phyloP scores from a whole-genome alignment of 2,797 vertebrate species.

The Hoplostethus atlanticus region DNA sequence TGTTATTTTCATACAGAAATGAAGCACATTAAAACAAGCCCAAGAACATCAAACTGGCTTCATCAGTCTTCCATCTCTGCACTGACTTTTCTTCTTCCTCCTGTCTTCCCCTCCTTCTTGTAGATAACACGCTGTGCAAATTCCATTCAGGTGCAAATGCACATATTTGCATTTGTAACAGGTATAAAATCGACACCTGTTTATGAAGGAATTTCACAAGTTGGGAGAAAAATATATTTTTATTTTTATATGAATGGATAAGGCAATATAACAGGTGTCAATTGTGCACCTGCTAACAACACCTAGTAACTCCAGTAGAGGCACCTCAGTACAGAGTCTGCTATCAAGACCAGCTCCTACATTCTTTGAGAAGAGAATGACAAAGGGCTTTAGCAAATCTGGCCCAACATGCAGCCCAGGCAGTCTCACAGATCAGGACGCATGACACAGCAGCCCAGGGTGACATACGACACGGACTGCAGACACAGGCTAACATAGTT shows the following conservation, averaged over 20 bases:
- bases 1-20: conserved; percentile 45
- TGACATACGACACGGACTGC: conserved; percentile 52
- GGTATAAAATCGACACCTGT: conserved; percentile 59
- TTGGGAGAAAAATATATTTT: conserved; percentile 40
- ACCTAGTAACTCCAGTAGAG: conserved; percentile 51
- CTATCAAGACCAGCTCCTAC: conserved; percentile 48
- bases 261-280: conserved; percentile 54
- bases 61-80: conserved; percentile 46
- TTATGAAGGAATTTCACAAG: conserved; percentile 58
- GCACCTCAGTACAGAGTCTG: conserved; percentile 54
- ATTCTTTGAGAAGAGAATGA: conserved; percentile 53
- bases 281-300: conserved; percentile 55
- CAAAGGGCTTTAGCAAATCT: conserved; percentile 60
- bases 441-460: conserved; percentile 64
- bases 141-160: conserved; percentile 65
- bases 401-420: conserved; percentile 31
- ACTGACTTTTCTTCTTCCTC: conserved; percentile 35
- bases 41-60: conserved; percentile 58
- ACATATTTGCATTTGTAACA: conserved; percentile 71
- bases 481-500: conserved; percentile 57
- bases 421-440: conserved; percentile 61
- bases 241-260: conserved; percentile 60
- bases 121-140: conserved; percentile 61
- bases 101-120: conserved; percentile 37
- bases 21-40: conserved; percentile 56